Percentiles rank a stretch among this genome's conserved stretches.
phyloP scores from a whole-genome alignment of 2,113 vertebrate species.

The Gymnobelideus leadbeateri region DNA sequence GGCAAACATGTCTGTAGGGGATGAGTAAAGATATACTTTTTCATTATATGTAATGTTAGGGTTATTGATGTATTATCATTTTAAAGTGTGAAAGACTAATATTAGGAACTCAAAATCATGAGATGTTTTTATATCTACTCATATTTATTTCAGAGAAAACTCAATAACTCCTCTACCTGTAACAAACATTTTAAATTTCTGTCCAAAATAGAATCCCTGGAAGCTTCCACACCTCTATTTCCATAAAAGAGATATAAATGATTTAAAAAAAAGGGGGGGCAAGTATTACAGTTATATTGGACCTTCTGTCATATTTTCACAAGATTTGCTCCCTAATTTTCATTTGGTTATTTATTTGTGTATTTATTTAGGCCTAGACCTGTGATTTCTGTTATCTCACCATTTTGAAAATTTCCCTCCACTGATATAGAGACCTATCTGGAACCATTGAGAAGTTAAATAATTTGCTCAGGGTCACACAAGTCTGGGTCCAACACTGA shows the following conservation, averaged over 20 bases:
- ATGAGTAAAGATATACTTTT: not conserved
- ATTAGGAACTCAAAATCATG: not conserved
- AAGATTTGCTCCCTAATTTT: conserved; percentile 8
- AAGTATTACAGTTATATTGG: not conserved
- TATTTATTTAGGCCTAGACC: not conserved
- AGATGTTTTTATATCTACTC: not conserved
- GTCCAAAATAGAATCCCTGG: not conserved
- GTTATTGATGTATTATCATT: not conserved
- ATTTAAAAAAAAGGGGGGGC: not conserved
- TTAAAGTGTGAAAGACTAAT: conserved; percentile 22
- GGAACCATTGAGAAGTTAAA: not conserved
- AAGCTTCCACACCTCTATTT: conserved; percentile 13
- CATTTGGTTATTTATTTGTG: not conserved
- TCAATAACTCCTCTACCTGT: not conserved
- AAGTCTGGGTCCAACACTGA: not conserved
- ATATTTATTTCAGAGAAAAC: not conserved
- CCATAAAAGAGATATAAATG: conserved; percentile 4
- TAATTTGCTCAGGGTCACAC: not conserved
- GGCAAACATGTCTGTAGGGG: not conserved
- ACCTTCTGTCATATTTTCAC: conserved; percentile 16
- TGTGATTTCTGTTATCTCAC: not conserved
- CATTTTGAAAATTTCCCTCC: not conserved
- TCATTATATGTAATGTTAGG: not conserved
- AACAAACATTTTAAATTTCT: conserved; percentile 24
- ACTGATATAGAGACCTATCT: not conserved